Evolutionary conservation across 2,113 vertebrate species (phyloP).

Genomic region (Phocoena phocoena): DNA sequence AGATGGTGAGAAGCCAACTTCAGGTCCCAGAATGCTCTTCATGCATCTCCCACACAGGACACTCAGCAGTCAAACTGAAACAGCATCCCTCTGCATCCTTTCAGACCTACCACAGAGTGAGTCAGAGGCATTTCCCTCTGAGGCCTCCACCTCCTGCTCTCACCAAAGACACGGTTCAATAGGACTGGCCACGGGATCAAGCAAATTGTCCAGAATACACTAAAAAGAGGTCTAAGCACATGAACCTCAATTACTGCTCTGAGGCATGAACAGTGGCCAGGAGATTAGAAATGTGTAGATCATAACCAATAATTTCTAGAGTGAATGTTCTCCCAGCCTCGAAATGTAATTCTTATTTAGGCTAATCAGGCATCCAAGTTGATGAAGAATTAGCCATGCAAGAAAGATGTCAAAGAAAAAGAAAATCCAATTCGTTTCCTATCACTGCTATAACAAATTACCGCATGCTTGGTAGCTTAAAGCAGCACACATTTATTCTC

Average conservation of each 20-base stretch:
- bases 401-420: neutral
- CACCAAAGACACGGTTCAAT: neutral
- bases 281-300: neutral
- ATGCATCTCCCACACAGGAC: constrained; percentile 20
- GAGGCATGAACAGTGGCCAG: neutral
- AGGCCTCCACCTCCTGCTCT: neutral
- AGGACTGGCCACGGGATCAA: neutral
- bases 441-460: neutral
- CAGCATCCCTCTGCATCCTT: constrained; percentile 30
- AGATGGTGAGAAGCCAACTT: constrained; percentile 45
- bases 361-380: neutral
- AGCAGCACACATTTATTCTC: neutral
- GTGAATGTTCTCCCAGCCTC: neutral
- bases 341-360: neutral
- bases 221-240: neutral
- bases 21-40: neutral
- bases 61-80: constrained; percentile 72
- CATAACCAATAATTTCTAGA: neutral
- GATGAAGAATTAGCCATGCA: neutral
- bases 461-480: neutral
- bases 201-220: neutral
- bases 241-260: neutral
- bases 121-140: constrained; percentile 44
- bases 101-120: constrained; percentile 31
- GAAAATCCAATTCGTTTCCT: neutral